Evolutionary conservation across 2,888 invertebrate genomes (phyloP), one percentile per base, ranked within the genome.

Genomic region (Drosophila meridiana): DNA sequence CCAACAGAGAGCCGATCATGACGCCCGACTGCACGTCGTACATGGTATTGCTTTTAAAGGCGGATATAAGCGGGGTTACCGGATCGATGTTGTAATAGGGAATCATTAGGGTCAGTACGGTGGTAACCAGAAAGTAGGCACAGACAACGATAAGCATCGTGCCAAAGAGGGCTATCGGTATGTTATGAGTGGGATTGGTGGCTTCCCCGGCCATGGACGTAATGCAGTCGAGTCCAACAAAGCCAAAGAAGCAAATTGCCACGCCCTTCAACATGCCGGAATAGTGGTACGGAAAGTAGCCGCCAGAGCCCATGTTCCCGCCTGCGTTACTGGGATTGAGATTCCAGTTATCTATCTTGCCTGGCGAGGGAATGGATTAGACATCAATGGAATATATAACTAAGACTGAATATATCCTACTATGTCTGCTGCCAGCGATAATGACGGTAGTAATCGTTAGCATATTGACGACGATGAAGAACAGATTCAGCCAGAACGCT

Each of bases 201-300:
- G 36, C 45, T 14, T 55, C 62, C 2, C 13, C 28, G 28, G 36
- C 53, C 55, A 4, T n/a, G 13, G 45, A 13, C 13, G 45, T 36
- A 4, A 62, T 55, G 13, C 28, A 36, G 5, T 45, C 55, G 45
- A 62, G 45, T 5, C 45, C 62, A 36, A 55, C 42, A 36, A 62
- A 55, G n/a, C 28, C 45, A 28, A 13, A 62, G 2, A 45, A 55
- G 13, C 53, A 43, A 5, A 53, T 36, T 3, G 55, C 55, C 0
- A 45, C 28, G 2, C 55, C 62, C 13, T 3, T 11, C n/a, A 55
- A n/a, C 0, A 62, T 13, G 4, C 28, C 43, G 0, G 0, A 2
- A 1, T 34, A 3, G 28, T 28, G 9, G 3, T 36, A 62, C 2
- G 55, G 55, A 28, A 53, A 11, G 5, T n/a, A 36, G n/a, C 62